Evolutionary conservation across 2,888 invertebrate genomes (phyloP), one percentile per base, ranked within the genome.

Genomic region (Ferdinandea cuprea): DNA sequence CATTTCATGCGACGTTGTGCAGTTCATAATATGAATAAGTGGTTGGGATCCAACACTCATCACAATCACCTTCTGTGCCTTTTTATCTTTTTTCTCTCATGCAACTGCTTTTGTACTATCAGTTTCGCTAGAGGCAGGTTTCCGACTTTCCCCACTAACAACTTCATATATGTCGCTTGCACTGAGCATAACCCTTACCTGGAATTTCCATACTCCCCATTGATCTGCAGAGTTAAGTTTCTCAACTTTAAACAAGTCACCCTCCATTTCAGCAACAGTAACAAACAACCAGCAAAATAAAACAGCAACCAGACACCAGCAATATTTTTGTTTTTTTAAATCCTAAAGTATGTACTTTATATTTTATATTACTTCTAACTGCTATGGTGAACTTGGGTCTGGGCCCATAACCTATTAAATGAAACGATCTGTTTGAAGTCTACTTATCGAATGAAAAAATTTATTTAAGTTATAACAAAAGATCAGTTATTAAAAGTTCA

Each of bases 141-240:
- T 63, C 0, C 8, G 3, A 17, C n/a, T 52, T 5, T 30, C 32
- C 6, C 72, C 72, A 30, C 6, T 32, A 6, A 73, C 54, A 6
- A 71, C 50, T 4, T 52, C 52, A 25, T 46, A 63, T 40, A 63
- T 21, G 17, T 73, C 63, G 6, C 63, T 52, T 19, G 54, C 72
- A 32, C 35, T 54, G 4, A 66, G 65, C 30, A 66, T 74, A 15
- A 37, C 28, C 30, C 32, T 54, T 5, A 65, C 44, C 35, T 63
- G 52, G 48, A 71, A 71, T 17, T 63, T 72, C 63, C 63, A 63
- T 30, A 44, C 50, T 32, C 52, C 44, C 72, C 72, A 72, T 42
- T 72, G 63, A 25, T 63, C 44, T 21, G 42, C 44, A 44, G n/a
- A 56, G 2, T 37, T 30, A 35, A 63, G 35, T 35, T 73, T 73